These are phyloP conservation scores for Alcedo quadribrachys DNA, from an alignment of 2,797 vertebrate species.

Conservation along the genomic window DNA sequence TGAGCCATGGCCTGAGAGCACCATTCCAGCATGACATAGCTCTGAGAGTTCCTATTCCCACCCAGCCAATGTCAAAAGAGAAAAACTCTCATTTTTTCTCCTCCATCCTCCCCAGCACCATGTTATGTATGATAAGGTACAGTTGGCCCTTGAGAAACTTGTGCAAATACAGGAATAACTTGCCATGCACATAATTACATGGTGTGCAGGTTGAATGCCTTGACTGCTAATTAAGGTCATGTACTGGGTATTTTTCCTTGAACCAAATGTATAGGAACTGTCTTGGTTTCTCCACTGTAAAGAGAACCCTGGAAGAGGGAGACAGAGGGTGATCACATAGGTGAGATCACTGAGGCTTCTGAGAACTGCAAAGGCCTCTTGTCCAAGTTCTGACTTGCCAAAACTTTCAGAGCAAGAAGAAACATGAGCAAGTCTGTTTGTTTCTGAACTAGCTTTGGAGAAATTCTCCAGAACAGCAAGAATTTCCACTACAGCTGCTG, in stretches of 20 bases:
- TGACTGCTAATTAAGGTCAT: not conserved
- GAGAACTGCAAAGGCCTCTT: not conserved
- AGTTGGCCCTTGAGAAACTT: not conserved
- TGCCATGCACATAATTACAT: not conserved
- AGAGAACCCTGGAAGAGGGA: not conserved
- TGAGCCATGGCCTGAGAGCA: not conserved
- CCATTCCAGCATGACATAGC: not conserved
- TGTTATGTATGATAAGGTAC: not conserved
- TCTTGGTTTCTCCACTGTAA: not conserved
- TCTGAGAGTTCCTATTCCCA: not conserved
- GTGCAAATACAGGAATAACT: not conserved
- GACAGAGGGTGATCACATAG: not conserved
- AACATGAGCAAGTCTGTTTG: not conserved
- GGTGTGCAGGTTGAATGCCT: not conserved
- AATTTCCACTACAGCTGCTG: not conserved
- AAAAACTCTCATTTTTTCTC: not conserved
- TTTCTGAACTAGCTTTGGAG: not conserved
- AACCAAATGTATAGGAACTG: not conserved
- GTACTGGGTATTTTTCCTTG: not conserved
- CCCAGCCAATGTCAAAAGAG: not conserved
- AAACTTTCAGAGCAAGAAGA: not conserved
- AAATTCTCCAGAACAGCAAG: not conserved
- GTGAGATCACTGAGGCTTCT: not conserved
- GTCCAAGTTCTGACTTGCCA: not conserved
- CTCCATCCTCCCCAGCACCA: not conserved